phyloP scores from a whole-genome alignment of 1,140 invertebrate genomes.

The Rhopalosiphum padi region DNA sequence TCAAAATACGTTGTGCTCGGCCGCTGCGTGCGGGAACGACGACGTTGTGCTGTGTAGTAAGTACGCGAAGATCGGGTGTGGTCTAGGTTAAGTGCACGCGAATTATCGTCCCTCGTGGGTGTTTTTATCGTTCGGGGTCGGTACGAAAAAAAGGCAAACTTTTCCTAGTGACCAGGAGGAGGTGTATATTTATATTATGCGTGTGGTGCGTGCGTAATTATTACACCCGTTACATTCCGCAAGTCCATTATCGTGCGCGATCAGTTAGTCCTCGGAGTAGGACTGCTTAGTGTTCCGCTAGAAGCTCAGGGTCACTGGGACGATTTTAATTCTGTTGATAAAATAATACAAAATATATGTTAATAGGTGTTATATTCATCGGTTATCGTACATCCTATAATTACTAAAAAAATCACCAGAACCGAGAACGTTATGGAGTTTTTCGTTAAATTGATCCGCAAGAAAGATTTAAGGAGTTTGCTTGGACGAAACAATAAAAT shows the following conservation, averaged over 20 bases:
- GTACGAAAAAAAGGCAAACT: not conserved
- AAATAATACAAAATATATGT: not conserved
- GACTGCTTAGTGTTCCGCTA: not conserved
- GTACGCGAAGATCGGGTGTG: not conserved
- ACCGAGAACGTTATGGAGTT: not conserved
- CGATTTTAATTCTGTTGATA: not conserved
- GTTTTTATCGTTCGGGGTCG: not conserved
- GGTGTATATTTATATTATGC: not conserved
- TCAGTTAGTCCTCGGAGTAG: not conserved
- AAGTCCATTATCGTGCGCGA: not conserved
- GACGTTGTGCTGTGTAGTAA: not conserved
- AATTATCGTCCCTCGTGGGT: not conserved
- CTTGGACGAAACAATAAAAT: not conserved
- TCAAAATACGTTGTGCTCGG: not conserved
- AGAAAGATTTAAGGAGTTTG: not conserved
- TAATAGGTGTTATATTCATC: not conserved
- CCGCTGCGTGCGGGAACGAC: not conserved
- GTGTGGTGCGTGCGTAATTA: not conserved
- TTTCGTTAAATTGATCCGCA: not conserved
- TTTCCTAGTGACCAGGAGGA: not conserved
- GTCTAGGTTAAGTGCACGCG: not conserved
- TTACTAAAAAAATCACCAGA: not conserved
- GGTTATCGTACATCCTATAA: not conserved
- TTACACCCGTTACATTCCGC: not conserved
- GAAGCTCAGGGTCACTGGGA: not conserved